These are phyloP conservation scores for Melipona quadrifasciata DNA, from an alignment of 1,140 invertebrate species.

Conservation along the genomic window DNA sequence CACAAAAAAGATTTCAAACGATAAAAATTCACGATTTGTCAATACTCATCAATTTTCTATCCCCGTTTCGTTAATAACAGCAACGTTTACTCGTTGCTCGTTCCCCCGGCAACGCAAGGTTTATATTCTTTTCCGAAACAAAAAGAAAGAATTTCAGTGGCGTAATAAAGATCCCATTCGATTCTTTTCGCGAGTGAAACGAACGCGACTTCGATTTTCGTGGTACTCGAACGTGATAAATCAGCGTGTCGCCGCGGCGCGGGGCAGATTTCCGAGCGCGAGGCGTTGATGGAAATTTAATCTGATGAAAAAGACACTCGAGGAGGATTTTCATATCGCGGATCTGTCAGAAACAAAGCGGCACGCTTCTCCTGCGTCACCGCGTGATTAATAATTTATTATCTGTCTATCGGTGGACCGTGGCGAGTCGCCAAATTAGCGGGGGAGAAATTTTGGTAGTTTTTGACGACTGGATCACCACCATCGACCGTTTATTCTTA, in stretches of 20 bases:
- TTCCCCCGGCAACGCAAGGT: no score
- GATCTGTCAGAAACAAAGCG: constrained; percentile 64
- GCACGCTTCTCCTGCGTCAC: constrained; percentile 34
- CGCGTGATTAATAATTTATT: constrained; percentile 68
- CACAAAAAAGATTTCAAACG: no score
- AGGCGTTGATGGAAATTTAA: constrained; percentile 68
- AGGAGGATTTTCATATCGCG: constrained; percentile 65
- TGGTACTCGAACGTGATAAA: constrained; percentile 60
- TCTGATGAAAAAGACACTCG: constrained; percentile 65
- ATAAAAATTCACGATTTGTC: not conserved
- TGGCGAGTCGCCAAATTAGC: constrained; percentile 34
- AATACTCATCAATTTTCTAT: not conserved
- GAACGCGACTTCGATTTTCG: constrained; percentile 42
- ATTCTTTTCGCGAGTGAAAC: constrained; percentile 25
- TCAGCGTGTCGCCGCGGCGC: constrained; percentile 33
- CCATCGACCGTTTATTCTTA: not conserved
- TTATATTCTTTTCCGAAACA: no score
- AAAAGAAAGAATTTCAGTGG: not conserved
- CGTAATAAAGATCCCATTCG: not conserved
- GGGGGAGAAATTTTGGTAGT: not conserved
- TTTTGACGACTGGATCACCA: not conserved
- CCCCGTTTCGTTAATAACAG: not conserved
- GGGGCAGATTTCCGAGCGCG: constrained; percentile 41
- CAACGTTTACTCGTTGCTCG: no score
- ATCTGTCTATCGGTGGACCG: constrained; percentile 44